Evolutionary conservation across 2,113 vertebrate genomes (phyloP).

Genomic region (Triplophysa rosa): DNA sequence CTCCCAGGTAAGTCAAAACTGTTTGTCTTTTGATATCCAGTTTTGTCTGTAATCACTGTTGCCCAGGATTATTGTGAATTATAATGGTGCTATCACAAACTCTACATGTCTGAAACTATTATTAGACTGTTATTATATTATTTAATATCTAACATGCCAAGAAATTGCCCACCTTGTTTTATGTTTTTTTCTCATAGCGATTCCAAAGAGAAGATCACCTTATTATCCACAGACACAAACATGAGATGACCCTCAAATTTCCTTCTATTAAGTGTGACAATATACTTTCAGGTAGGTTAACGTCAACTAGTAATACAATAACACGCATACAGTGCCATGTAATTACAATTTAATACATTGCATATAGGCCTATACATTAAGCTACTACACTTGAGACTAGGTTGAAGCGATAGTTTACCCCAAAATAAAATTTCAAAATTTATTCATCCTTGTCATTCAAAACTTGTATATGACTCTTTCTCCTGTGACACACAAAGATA

Average conservation of each 20-base stretch:
- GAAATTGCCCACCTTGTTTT: neutral
- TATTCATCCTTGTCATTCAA: no score
- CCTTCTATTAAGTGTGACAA: conserved; percentile 90
- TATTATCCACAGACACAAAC: conserved; percentile 98
- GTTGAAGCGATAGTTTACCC: no score
- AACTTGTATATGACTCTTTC: no score
- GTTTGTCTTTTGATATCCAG: conserved; percentile 35
- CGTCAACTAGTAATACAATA: no score
- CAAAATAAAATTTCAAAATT: no score
- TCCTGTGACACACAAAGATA: no score
- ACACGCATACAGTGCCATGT: no score
- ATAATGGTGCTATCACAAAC: neutral
- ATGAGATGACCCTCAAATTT: conserved; percentile 99
- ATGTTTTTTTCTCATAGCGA: conserved; percentile 73
- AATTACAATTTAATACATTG: no score
- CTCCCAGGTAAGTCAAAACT: conserved; percentile 88
- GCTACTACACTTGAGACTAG: no score
- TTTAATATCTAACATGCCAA: neutral
- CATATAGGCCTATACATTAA: no score
- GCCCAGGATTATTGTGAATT: no score
- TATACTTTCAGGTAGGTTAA: conserved; percentile 85
- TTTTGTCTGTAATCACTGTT: neutral
- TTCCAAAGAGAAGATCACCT: conserved; percentile 97
- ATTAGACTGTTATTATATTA: neutral
- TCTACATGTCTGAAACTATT: neutral